Evolutionary conservation across 2,888 invertebrate species (phyloP), one percentile per base, ranked within the genome.

Genomic region (Diaperis boleti): DNA sequence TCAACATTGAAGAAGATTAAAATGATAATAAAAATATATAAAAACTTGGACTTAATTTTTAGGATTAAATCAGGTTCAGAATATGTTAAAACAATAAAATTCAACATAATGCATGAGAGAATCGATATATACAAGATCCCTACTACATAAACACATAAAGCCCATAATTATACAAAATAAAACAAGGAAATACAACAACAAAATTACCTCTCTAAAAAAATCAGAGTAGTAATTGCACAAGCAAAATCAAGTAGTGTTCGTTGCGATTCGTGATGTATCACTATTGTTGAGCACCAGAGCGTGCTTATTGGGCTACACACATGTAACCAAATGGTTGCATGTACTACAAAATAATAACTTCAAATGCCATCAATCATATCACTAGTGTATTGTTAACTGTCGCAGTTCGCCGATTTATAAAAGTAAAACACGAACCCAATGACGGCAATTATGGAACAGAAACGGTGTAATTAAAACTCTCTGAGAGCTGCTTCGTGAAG

Each of bases 361-460:
- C 50, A 13, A 22, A 52, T 52, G n/a, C 22, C 52, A 52, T 52
- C 52, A 52, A 52, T 52, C 52, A 52, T 37, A 52, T 39, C 45
- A 10, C 13, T 45, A 10, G 20, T 42, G 41, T 42, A 42, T 42
- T 42, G 41, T 42, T 39, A n/a, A 20, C 20, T 8, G 45, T 29
- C 29, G 13, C 45, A 45, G 13, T 45, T 29, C 6, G 14, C 45
- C 13, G n/a, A 45, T 45, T 45, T 13, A 45, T 45, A 29, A 45
- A 26, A 45, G 15, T 35, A 39, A 39, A 39, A 39, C 39, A 17
- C 3, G 20, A 41, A 14, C 10, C 6, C 14, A 42, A 42, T 37
- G 37, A 37, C 33, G 37, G 10, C 15, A 17, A 42, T 42, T 42
- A 42, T 37, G 3, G 7, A 17, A 42, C 14, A 22, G 22, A 8